Evolutionary conservation across 2,797 vertebrate genomes (phyloP).

Genomic region (Ispidina picta): DNA sequence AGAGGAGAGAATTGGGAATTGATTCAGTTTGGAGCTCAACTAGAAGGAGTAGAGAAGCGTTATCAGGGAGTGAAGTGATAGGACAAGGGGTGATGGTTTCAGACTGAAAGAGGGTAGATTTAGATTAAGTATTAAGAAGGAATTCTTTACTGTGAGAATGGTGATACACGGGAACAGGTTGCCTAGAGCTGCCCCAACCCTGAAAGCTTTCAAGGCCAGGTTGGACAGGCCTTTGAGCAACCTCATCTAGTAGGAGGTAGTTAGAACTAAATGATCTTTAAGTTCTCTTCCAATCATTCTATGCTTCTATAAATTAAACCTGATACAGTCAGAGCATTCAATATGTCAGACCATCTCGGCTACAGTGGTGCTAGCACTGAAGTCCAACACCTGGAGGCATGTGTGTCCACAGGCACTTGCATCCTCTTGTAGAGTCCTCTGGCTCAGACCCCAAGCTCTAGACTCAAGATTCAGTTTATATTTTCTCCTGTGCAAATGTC

Average conservation of each 20-base stretch:
- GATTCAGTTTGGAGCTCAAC: not conserved
- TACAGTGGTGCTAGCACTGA: fast-evolving
- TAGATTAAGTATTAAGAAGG: too few species aligned
- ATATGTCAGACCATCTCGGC: not conserved
- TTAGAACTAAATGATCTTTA: not conserved
- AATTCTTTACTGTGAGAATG: not conserved
- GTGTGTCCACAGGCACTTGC: not conserved
- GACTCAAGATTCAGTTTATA: not conserved
- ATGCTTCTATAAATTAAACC: not conserved
- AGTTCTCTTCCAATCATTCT: not conserved
- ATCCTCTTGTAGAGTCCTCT: not conserved
- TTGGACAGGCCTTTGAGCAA: not conserved
- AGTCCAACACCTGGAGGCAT: fast-evolving
- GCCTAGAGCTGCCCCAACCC: not conserved
- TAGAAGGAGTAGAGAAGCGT: not conserved
- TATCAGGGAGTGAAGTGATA: not conserved
- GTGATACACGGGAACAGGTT: too few species aligned
- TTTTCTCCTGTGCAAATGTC: not conserved
- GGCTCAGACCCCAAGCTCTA: not conserved
- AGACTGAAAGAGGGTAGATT: too few species aligned
- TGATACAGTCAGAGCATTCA: not conserved
- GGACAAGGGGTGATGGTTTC: not conserved
- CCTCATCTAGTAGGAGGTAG: not conserved
- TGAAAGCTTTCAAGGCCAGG: not conserved
- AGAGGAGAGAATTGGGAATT: not conserved